Evolutionary conservation across 92 coral and sea anemone species (phyloP), one percentile per base, ranked within the genome.

Genomic region (Palythoa heliodiscus): DNA sequence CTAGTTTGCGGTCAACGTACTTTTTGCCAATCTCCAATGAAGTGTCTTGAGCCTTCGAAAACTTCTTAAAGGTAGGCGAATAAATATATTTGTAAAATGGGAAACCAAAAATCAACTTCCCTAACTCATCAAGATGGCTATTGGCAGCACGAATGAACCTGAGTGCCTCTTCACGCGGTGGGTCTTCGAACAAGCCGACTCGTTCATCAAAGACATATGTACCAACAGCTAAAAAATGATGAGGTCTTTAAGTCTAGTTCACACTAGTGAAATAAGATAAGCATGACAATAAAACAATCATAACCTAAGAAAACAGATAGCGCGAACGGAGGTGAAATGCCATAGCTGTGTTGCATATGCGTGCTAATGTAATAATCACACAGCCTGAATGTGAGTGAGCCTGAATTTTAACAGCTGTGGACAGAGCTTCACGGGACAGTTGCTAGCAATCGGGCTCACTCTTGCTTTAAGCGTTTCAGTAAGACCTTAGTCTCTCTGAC

Each of bases 131-230:
- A 14, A 73, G 54, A 61, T 73, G 88, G n/a, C 66, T 48, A 3
- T 23, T 23, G 25, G 88, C 88, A 57, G 88, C 88, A 25, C 58
- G 20, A n/a, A 85, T 75, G 52, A 85, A 85, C 63, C 35, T 74
- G 4, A 85, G 52, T 1, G 88, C 88, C 4, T 57, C 63, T 14
- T 73, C 82, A 40, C 73, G 60, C 14, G 88, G 88, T 38, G 88
- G 85, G 5, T 85, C 82, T 50, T 85, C 82, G 61, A 53, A 85
- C 29, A 85, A 52, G 9, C 88, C 88, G 52, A 85, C 73, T 43
- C 88, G 66, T 54, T 85, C 71, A 20, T 85, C 82, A 75, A 85
- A 85, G 19, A 74, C 81, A 23, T 73, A 85, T 12, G 88, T 85
- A 35, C 77, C 81, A 75, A 85, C 84, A 37, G 88, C 86, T 82